Conservation (phyloP, 2,113 vertebrate species). For the Zosterops pallidus region DNA sequence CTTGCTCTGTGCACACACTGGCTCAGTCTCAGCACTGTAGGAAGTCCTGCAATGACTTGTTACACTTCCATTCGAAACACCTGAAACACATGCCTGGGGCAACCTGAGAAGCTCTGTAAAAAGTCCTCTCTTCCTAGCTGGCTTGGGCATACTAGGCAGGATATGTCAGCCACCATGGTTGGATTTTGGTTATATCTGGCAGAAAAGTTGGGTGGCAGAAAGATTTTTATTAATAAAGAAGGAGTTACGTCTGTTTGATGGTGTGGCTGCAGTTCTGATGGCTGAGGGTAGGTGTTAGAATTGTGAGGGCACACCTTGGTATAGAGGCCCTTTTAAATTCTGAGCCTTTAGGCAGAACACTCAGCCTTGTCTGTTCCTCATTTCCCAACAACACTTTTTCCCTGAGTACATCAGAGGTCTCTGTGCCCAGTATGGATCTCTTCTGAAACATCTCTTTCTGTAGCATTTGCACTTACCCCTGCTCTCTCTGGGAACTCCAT, state of each 20-base stretch:
- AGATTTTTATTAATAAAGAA: not conserved
- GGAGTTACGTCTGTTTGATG: not conserved
- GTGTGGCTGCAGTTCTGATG: not conserved
- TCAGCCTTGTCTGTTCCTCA: not conserved
- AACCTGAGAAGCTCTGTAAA: not conserved
- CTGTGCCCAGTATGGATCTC: rapidly evolving
- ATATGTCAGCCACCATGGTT: not conserved
- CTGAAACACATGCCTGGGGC: not conserved
- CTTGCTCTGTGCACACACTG: not conserved
- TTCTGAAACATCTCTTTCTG: not conserved
- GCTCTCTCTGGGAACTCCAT: not conserved
- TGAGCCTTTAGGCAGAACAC: not conserved
- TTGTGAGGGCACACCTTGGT: not conserved
- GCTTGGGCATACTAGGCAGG: not conserved
- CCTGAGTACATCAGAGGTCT: not conserved
- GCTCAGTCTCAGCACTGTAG: not conserved
- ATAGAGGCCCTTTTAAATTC: not conserved
- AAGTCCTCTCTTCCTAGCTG: not conserved
- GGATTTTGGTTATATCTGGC: not conserved
- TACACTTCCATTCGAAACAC: not conserved
- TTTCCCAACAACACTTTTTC: not conserved
- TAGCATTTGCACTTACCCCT: not conserved
- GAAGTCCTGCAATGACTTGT: not conserved
- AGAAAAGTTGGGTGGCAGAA: not conserved
- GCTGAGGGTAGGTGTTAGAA: not conserved